Conservation (phyloP, 1,140 invertebrate species). For the Zophobas atratus region DNA sequence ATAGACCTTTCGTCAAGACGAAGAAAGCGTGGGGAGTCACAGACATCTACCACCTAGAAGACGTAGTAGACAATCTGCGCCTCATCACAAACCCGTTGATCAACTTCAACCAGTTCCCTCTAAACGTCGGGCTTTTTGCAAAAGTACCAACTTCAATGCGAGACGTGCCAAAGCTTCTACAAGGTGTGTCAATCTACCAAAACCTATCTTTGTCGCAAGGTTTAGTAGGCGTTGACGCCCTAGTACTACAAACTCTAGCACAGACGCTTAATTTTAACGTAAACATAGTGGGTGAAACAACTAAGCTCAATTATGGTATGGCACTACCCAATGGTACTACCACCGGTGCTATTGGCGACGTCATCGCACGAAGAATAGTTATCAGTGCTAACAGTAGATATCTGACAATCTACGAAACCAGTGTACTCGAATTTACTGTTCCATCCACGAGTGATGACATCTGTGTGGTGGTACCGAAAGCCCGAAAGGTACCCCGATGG, state of each 20-base stretch:
- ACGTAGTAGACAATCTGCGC: background rate
- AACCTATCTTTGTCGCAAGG: conserved; percentile 4
- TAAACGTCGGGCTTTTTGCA: background rate
- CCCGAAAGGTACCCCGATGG: conserved; percentile 66
- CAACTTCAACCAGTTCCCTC: background rate
- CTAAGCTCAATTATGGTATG: conserved; percentile 62
- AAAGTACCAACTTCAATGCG: background rate
- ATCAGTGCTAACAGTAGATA: conserved; percentile 66
- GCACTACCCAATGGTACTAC: conserved; percentile 61
- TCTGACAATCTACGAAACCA: conserved; percentile 62
- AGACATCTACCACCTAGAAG: background rate
- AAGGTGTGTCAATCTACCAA: conserved; percentile 17
- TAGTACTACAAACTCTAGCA: conserved; percentile 60
- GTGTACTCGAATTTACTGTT: conserved; percentile 63
- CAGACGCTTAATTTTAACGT: conserved; percentile 64
- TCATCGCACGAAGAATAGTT: conserved; percentile 61
- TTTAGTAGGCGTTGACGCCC: conserved; percentile 60
- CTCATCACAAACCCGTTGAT: background rate
- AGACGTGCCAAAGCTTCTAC: background rate
- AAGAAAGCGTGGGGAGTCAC: background rate
- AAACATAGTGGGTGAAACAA: conserved; percentile 49
- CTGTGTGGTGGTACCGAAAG: conserved; percentile 49
- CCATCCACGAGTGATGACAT: conserved; percentile 65
- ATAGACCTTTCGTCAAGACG: background rate
- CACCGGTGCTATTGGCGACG: conserved; percentile 65